phyloP scores from a whole-genome alignment of 2,113 vertebrate species.

The Tetraodon nigroviridis region DNA sequence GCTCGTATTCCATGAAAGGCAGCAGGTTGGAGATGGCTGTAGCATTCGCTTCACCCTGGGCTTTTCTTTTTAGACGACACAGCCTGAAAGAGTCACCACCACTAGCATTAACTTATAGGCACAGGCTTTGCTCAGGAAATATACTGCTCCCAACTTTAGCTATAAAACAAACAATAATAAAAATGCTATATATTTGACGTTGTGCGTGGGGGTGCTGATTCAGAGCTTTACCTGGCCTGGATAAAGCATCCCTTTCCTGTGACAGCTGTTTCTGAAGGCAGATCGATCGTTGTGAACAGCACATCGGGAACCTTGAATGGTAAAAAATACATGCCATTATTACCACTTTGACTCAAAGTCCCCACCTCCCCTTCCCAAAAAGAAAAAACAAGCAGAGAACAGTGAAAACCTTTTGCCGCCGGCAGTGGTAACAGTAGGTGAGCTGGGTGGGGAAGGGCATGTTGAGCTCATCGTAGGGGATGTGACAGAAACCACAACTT shows the following conservation, averaged over 20 bases:
- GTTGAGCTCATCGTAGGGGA: constrained; percentile 95
- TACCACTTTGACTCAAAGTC: background rate
- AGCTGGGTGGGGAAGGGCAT: constrained; percentile 98
- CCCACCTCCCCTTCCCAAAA: too few species aligned
- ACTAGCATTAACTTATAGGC: too few species aligned
- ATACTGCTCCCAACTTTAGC: too few species aligned
- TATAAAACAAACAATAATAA: too few species aligned
- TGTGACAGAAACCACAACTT: constrained; percentile 93
- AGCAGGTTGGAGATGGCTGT: constrained; percentile 91
- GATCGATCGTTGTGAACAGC: constrained; percentile 91
- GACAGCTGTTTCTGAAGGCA: constrained; percentile 81
- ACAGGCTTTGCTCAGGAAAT: too few species aligned
- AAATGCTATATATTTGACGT: background rate
- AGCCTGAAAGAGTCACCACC: constrained; percentile 68
- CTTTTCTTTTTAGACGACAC: constrained; percentile 95
- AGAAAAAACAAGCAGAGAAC: background rate
- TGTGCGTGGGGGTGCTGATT: background rate
- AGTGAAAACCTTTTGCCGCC: constrained; percentile 86
- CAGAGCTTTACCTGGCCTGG: constrained; percentile 82
- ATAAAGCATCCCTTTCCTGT: constrained; percentile 91
- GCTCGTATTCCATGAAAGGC: constrained; percentile 98
- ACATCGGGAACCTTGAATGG: constrained; percentile 85
- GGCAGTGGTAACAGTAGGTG: constrained; percentile 89
- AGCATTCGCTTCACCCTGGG: constrained; percentile 94
- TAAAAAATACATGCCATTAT: background rate